phyloP scores from a whole-genome alignment of 2,888 invertebrate species.

The Mantis religiosa region DNA sequence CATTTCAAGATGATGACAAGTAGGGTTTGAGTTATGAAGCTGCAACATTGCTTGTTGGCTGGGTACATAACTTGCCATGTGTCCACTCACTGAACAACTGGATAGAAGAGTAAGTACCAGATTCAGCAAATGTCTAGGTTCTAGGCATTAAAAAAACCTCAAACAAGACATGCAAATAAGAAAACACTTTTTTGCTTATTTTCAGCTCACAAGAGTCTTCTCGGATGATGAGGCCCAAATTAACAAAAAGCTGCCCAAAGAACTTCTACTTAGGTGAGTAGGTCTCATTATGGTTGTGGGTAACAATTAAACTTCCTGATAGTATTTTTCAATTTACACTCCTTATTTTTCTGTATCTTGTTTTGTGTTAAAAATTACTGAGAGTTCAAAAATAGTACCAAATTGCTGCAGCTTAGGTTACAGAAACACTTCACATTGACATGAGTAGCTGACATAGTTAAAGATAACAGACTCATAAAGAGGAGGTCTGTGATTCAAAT shows the following conservation, averaged over 20 bases:
- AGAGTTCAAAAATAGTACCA: too few species aligned
- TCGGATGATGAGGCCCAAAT: constrained; percentile 82
- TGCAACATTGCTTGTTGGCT: constrained; percentile 13
- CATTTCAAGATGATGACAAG: not conserved
- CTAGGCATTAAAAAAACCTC: not conserved
- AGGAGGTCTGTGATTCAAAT: too few species aligned
- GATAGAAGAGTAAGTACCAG: not conserved
- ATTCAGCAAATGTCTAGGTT: not conserved
- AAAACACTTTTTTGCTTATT: constrained; percentile 32
- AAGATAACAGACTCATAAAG: too few species aligned
- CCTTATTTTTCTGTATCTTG: too few species aligned
- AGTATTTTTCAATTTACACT: too few species aligned
- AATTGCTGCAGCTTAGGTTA: too few species aligned
- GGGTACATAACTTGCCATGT: not conserved
- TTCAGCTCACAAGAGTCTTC: constrained; percentile 68
- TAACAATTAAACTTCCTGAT: too few species aligned
- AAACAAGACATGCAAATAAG: not conserved
- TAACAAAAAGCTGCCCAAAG: constrained; percentile 94
- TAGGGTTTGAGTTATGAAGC: constrained; percentile 3
- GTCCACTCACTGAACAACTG: not conserved
- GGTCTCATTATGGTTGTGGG: not conserved
- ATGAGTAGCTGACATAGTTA: too few species aligned
- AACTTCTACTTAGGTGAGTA: constrained; percentile 72
- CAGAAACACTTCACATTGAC: too few species aligned
- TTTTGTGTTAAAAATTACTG: too few species aligned